Evolutionary conservation across 2,797 vertebrate species (phyloP).

Genomic region (Somateria mollissima): DNA sequence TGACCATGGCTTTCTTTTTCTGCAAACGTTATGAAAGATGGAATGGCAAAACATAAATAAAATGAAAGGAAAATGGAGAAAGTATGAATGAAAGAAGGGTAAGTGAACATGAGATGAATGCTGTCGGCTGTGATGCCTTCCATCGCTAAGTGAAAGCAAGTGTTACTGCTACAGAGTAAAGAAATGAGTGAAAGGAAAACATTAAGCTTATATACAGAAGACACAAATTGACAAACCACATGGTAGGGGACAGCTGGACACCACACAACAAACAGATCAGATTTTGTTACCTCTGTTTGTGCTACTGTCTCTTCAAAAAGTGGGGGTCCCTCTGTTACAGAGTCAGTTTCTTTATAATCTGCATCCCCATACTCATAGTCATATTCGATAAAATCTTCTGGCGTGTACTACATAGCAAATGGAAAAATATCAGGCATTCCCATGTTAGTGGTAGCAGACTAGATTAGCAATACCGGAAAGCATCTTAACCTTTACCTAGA

Average conservation of each 20-base stretch:
- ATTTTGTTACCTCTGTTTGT: slow-evolving; percentile 91
- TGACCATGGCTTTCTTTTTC: slow-evolving; percentile 94
- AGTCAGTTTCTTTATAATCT: slow-evolving; percentile 86
- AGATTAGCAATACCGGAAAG: slow-evolving; percentile 44
- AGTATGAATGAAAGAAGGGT: slow-evolving; percentile 75
- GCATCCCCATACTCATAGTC: slow-evolving; percentile 95
- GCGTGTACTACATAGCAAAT: slow-evolving; percentile 88
- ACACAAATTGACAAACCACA: slow-evolving; percentile 62
- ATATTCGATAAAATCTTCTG: slow-evolving; percentile 92
- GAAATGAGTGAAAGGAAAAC: slow-evolving; percentile 24
- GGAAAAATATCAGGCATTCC: slow-evolving; percentile 77
- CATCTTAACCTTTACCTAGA: slow-evolving; percentile 63
- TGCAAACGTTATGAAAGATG: slow-evolving; percentile 88
- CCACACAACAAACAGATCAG: slow-evolving; percentile 70
- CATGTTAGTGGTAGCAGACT: slow-evolving; percentile 77
- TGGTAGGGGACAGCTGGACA: slow-evolving; percentile 67
- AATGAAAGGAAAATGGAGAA: slow-evolving; percentile 67
- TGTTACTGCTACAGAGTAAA: slow-evolving; percentile 22
- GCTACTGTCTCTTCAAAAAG: slow-evolving; percentile 87
- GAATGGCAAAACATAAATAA: slow-evolving; percentile 86
- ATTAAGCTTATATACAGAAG: slow-evolving; percentile 1
- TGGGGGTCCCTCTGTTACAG: slow-evolving; percentile 81
- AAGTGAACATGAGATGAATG: slow-evolving; percentile 17
- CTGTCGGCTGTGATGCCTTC: not conserved
- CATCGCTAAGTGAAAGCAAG: slow-evolving; percentile 66